phyloP scores from a whole-genome alignment of 2,797 vertebrate genomes.

The Macroramphosus scolopax region DNA sequence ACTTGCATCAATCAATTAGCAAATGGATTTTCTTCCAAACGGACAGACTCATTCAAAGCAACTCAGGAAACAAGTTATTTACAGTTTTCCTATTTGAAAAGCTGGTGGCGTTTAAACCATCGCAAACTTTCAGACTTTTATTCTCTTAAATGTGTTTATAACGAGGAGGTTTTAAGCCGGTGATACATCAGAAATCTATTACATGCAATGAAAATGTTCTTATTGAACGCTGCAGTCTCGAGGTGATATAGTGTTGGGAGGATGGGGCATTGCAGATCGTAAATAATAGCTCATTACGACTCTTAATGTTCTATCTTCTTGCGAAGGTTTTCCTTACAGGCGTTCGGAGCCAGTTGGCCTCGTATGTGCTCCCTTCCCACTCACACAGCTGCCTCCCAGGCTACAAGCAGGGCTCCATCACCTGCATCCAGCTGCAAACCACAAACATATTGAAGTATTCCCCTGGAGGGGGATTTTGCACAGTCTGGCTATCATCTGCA shows the following conservation, averaged over 20 bases:
- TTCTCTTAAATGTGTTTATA: constrained; percentile 41
- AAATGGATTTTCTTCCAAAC: constrained; percentile 72
- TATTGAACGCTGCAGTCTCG: too few relatives aligned
- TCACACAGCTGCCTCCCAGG: constrained; percentile 57
- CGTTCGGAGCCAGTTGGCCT: constrained; percentile 33
- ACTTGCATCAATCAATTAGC: constrained; percentile 75
- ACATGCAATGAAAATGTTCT: constrained; percentile 5
- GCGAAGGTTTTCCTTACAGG: constrained; percentile 1
- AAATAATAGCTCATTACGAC: constrained; percentile 16
- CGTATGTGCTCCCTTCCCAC: constrained; percentile 34
- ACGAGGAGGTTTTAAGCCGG: constrained; percentile 30
- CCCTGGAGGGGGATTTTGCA: constrained; percentile 42
- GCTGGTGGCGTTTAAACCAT: constrained; percentile 34
- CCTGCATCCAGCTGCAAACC: constrained; percentile 66
- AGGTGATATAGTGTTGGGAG: neutral
- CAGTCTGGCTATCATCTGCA: constrained; percentile 36
- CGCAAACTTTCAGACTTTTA: constrained; percentile 31
- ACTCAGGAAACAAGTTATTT: constrained; percentile 54
- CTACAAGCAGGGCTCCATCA: constrained; percentile 54
- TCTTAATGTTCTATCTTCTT: constrained; percentile 11
- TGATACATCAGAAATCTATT: constrained; percentile 12
- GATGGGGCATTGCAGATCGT: constrained; percentile 3
- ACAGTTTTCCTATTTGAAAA: constrained; percentile 62
- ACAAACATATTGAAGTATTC: constrained; percentile 57
- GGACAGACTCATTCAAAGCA: constrained; percentile 66